Evolutionary conservation across 1,140 invertebrate species (phyloP).

Genomic region (Copidosoma floridanum): DNA sequence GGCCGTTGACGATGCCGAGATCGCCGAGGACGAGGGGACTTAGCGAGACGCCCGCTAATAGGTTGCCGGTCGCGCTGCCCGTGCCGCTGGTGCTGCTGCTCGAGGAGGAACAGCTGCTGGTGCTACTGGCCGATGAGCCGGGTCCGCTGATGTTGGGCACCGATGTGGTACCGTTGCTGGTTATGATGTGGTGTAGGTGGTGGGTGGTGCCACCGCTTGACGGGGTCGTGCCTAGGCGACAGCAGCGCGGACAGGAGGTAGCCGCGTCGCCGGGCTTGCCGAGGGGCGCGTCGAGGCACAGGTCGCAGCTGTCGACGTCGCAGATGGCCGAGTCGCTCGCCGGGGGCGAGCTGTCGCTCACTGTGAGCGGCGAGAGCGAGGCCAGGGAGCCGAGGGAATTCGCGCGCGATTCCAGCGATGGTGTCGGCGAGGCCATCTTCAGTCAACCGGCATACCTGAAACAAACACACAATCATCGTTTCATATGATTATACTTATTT

Average conservation of each 20-base stretch:
- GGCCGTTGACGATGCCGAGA: conserved; percentile 81
- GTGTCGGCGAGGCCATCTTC: conserved; percentile 81
- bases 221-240: conserved; percentile 62
- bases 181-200: conserved; percentile 49
- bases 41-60: no score
- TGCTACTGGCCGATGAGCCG: background rate
- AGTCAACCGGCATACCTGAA: conserved; percentile 68
- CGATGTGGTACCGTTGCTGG: background rate
- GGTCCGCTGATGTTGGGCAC: background rate
- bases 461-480: conserved; percentile 24
- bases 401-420: conserved; percentile 87
- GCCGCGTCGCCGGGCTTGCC: conserved; percentile 75
- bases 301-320: conserved; percentile 73
- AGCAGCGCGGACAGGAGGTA: conserved; percentile 80
- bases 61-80: conserved; percentile 68
- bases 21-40: conserved; percentile 37
- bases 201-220: conserved; percentile 57
- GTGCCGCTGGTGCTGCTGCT: conserved; percentile 77
- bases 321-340: conserved; percentile 78
- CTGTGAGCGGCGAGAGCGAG: conserved; percentile 71
- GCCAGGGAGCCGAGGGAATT: conserved; percentile 82
- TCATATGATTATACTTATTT: background rate
- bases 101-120: conserved; percentile 27
- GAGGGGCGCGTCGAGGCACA: conserved; percentile 71
- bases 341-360: conserved; percentile 78